Evolutionary conservation across 2,888 invertebrate species (phyloP).

Genomic region (Xylota segnis): DNA sequence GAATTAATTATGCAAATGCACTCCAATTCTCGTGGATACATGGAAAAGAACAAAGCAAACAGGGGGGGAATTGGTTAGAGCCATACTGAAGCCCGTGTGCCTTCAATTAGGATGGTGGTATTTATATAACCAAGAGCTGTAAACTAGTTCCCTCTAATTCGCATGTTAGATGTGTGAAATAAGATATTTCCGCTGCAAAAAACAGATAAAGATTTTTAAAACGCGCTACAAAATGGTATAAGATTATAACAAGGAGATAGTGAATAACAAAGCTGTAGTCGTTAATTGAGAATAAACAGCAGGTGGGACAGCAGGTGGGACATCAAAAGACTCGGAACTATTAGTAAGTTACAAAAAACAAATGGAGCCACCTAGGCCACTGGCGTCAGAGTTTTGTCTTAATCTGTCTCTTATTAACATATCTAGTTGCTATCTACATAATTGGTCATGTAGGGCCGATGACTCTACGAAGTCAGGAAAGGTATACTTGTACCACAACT

Average conservation of each 20-base stretch:
- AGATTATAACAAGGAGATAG: neutral
- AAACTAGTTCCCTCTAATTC: constrained; percentile 49
- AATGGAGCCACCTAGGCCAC: too few species aligned
- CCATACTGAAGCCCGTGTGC: constrained; percentile 9
- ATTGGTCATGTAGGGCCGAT: too few species aligned
- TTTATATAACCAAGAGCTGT: constrained; percentile 35
- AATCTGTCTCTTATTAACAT: too few species aligned
- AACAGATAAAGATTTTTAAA: neutral
- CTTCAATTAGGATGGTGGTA: constrained; percentile 44
- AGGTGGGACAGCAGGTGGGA: neutral
- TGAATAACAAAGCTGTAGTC: neutral
- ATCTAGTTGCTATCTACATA: too few species aligned
- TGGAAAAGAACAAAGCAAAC: constrained; percentile 17
- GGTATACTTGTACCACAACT: too few species aligned
- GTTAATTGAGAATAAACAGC: neutral
- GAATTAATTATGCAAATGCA: constrained; percentile 62
- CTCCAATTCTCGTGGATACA: constrained; percentile 1
- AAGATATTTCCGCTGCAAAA: constrained; percentile 22
- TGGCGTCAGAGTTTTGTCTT: too few species aligned
- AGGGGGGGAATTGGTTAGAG: constrained; percentile 1
- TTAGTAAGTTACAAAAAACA: too few species aligned
- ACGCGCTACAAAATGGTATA: neutral
- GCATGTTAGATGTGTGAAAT: constrained; percentile 57
- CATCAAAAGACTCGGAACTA: too few species aligned
- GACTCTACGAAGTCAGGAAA: too few species aligned